phyloP scores from a whole-genome alignment of 2,888 invertebrate genomes.

The Agapostemon virescens region DNA sequence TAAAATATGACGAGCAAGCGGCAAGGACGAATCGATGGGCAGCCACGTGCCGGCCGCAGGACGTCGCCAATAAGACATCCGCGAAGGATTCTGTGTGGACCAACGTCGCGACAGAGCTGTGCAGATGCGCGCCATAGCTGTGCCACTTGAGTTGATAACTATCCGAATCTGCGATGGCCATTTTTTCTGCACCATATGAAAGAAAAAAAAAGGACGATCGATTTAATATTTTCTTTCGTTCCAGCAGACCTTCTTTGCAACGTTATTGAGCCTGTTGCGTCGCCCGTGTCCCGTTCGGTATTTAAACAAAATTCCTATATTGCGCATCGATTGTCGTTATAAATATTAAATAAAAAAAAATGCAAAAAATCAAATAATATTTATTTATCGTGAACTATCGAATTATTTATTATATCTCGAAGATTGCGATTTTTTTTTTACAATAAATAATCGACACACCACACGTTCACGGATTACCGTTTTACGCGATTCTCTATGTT shows the following conservation, averaged over 20 bases:
- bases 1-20: constrained; percentile 88
- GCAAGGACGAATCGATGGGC: constrained; percentile 93
- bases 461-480: neutral
- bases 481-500: neutral
- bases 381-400: neutral
- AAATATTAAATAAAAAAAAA: neutral
- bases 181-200: constrained; percentile 74
- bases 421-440: neutral
- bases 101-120: constrained; percentile 89
- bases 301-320: neutral
- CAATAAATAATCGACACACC: neutral
- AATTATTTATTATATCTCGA: neutral
- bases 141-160: constrained; percentile 95
- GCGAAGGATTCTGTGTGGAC: constrained; percentile 90
- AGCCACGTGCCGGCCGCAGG: constrained; percentile 89
- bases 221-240: neutral
- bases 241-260: constrained; percentile 1
- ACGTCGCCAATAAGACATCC: constrained; percentile 90
- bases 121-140: constrained; percentile 90
- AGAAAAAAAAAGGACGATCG: neutral
- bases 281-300: neutral
- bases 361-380: neutral
- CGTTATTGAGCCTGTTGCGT: constrained; percentile 56
- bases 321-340: neutral
- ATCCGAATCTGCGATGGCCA: constrained; percentile 84